phyloP scores from a whole-genome alignment of 1,140 invertebrate species.

The Stenopsyche tienmushanensis region DNA sequence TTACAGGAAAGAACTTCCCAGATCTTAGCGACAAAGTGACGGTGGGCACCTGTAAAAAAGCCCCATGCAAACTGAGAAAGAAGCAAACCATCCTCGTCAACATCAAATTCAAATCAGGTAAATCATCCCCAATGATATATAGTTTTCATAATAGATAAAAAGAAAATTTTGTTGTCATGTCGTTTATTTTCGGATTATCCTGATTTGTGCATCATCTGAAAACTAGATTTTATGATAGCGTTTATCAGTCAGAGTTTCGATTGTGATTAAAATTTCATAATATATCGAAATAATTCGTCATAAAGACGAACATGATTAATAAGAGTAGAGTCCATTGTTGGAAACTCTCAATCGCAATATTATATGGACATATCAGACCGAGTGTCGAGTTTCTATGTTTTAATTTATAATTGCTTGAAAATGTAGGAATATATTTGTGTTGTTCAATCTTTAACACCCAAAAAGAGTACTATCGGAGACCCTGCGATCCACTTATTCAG shows the following conservation, averaged over 20 bases:
- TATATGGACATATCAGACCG: too few species aligned
- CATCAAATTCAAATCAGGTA: conserved; percentile 61
- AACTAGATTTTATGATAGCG: not conserved
- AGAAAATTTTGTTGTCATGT: not conserved
- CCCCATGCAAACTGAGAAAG: conserved; percentile 65
- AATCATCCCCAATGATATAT: conserved; percentile 29
- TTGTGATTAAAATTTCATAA: not conserved
- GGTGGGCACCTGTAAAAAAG: conserved; percentile 61
- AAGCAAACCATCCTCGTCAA: conserved; percentile 57
- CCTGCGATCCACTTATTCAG: too few species aligned
- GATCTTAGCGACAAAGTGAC: conserved; percentile 52
- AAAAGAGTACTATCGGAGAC: too few species aligned
- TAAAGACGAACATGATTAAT: not conserved
- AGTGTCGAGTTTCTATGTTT: too few species aligned
- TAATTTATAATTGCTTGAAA: too few species aligned
- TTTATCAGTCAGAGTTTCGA: not conserved
- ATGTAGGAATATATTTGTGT: too few species aligned
- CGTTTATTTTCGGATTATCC: not conserved
- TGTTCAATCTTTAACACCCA: too few species aligned
- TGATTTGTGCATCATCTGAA: too few species aligned
- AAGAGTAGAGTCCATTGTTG: too few species aligned
- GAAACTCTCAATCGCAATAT: too few species aligned
- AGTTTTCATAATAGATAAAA: not conserved
- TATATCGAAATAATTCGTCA: not conserved
- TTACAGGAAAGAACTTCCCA: conserved; percentile 49